These are phyloP conservation scores for Callaeas wilsoni DNA, from an alignment of 2,113 vertebrate species.

Conservation along the genomic window DNA sequence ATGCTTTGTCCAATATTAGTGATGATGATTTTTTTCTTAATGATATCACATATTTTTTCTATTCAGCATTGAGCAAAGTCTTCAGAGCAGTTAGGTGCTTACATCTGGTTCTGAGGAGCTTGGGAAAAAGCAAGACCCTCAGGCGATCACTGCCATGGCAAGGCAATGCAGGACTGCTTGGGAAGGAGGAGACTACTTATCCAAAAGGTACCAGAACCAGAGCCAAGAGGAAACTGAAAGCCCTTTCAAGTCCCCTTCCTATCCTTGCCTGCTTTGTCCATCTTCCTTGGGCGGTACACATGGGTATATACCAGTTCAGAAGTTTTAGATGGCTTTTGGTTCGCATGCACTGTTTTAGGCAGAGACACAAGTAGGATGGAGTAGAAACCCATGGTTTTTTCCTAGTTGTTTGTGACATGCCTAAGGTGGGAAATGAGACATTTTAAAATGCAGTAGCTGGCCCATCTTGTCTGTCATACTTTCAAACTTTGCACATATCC, in stretches of 20 bases:
- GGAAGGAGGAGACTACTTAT: not conserved
- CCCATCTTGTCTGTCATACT: not conserved
- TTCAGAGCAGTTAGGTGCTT: not conserved
- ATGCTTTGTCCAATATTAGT: not conserved
- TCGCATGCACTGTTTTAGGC: not conserved
- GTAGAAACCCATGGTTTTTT: not conserved
- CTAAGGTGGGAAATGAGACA: not conserved
- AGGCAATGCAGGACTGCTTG: not conserved
- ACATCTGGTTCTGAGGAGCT: not conserved
- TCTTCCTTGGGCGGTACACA: not conserved
- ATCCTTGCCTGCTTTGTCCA: not conserved
- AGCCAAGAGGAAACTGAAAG: not conserved
- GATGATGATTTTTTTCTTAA: not conserved
- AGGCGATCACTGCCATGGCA: rapidly evolving
- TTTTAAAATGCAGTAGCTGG: not conserved
- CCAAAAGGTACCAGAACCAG: not conserved
- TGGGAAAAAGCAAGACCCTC: not conserved
- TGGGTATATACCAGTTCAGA: not conserved
- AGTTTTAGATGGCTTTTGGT: not conserved
- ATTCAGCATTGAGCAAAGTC: not conserved
- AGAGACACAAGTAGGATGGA: not conserved
- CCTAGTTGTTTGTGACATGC: not conserved
- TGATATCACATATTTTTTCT: not conserved
- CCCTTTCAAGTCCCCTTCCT: not conserved
- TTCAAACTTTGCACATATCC: not conserved